Evolutionary conservation across 2,113 vertebrate genomes (phyloP).

Genomic region (Nibea coibor): DNA sequence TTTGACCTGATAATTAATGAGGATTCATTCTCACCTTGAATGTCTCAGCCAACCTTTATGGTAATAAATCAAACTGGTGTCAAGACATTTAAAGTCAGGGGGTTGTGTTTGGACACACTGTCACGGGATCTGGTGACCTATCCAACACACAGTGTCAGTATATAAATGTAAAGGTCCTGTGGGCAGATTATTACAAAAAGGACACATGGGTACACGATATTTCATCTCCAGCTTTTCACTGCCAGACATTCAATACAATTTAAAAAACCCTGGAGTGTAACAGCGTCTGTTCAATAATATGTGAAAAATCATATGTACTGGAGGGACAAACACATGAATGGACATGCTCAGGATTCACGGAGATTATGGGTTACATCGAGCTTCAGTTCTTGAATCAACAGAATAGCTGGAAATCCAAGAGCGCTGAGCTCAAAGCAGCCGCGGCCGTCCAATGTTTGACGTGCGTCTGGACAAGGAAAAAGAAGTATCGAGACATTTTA

Average conservation of each 20-base stretch:
- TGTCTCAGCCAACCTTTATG: neutral
- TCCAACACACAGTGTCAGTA: neutral
- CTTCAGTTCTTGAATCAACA: neutral
- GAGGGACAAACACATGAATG: slow-evolving; percentile 1
- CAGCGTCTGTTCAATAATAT: neutral
- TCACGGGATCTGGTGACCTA: too few relatives aligned
- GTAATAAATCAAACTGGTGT: neutral
- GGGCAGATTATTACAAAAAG: slow-evolving; percentile 4
- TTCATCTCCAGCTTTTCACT: slow-evolving; percentile 1
- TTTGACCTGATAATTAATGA: too few relatives aligned
- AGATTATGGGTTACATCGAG: neutral
- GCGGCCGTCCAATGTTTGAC: neutral
- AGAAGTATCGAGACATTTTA: neutral
- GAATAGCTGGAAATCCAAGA: neutral
- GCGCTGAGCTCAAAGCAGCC: neutral
- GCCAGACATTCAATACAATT: neutral
- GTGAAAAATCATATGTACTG: neutral
- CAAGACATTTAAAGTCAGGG: neutral
- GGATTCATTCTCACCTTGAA: neutral
- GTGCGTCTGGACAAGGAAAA: neutral
- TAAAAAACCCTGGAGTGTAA: neutral
- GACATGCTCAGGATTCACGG: neutral
- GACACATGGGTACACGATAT: neutral
- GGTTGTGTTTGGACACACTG: too few relatives aligned
- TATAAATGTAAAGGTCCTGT: neutral